These are phyloP conservation scores for Eueides isabella DNA, from an alignment of 1,140 invertebrate genomes.

Conservation along the genomic window DNA sequence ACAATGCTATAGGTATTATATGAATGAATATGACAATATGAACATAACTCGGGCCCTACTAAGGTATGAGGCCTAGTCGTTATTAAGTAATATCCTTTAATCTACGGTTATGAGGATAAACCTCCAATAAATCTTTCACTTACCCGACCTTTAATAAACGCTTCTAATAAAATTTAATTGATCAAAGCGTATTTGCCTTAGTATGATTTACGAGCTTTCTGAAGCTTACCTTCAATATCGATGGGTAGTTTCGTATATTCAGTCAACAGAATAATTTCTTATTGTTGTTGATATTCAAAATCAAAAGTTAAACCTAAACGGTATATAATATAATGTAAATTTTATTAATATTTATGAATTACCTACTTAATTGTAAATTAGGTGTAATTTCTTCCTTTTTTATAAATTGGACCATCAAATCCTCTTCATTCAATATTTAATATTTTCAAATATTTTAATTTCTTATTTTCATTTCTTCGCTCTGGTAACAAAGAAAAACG, in stretches of 20 bases:
- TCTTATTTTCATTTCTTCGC: too few species aligned
- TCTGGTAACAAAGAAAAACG: too few species aligned
- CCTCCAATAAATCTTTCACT: slow-evolving; percentile 80
- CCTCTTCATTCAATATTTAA: too few species aligned
- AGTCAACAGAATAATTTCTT: neutral
- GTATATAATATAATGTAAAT: too few species aligned
- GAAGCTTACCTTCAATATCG: slow-evolving; percentile 39
- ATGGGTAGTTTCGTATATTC: slow-evolving; percentile 11
- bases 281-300: too few species aligned
- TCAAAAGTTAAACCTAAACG: too few species aligned
- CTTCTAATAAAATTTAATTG: slow-evolving; percentile 79
- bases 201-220: slow-evolving; percentile 54
- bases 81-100: slow-evolving; percentile 73
- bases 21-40: neutral
- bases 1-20: neutral
- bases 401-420: neutral
- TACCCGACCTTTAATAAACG: slow-evolving; percentile 76
- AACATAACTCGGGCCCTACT: slow-evolving; percentile 28
- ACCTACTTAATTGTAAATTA: neutral
- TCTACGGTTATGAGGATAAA: slow-evolving; percentile 78
- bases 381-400: neutral
- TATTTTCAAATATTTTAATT: too few species aligned
- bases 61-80: slow-evolving; percentile 41
- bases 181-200: slow-evolving; percentile 65
- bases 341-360: neutral